Conservation (phyloP, 2,113 vertebrate species). For the Oreotrochilus melanogaster region DNA sequence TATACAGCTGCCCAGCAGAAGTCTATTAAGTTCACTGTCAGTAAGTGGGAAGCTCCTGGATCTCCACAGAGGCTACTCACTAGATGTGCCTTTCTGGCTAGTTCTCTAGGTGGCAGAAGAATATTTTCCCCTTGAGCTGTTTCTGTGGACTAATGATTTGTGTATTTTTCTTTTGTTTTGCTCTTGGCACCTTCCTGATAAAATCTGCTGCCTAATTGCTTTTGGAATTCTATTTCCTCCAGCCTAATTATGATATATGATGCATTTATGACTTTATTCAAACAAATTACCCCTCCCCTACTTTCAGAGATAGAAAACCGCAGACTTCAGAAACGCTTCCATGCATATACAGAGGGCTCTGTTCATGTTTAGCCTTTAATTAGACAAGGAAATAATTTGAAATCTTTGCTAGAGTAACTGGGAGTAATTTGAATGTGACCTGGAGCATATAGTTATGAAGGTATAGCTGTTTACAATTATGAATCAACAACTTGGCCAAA, state of each 20-base stretch:
- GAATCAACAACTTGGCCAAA: background rate
- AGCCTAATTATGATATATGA: background rate
- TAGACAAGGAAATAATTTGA: background rate
- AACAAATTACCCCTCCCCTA: background rate
- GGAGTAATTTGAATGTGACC: background rate
- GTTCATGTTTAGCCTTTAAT: background rate
- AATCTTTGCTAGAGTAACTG: background rate
- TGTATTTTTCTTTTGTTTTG: slow-evolving; percentile 33
- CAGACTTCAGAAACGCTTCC: background rate
- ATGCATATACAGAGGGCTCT: background rate
- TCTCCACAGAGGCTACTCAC: background rate
- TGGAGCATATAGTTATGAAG: background rate
- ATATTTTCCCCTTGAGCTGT: background rate
- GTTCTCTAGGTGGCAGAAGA: background rate
- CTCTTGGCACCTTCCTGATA: background rate
- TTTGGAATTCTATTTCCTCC: slow-evolving; percentile 7
- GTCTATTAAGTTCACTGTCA: background rate
- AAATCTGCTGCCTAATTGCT: slow-evolving; percentile 49
- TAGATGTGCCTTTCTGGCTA: background rate
- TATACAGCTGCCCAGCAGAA: background rate
- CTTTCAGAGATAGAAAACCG: background rate
- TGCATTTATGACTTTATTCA: background rate
- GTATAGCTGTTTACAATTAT: background rate
- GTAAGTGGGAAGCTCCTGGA: slow-evolving; percentile 39
- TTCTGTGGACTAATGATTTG: background rate